Evolutionary conservation across 2,888 invertebrate species (phyloP), one percentile per base, ranked within the genome.

Genomic region (Cerceris ruficornis): DNA sequence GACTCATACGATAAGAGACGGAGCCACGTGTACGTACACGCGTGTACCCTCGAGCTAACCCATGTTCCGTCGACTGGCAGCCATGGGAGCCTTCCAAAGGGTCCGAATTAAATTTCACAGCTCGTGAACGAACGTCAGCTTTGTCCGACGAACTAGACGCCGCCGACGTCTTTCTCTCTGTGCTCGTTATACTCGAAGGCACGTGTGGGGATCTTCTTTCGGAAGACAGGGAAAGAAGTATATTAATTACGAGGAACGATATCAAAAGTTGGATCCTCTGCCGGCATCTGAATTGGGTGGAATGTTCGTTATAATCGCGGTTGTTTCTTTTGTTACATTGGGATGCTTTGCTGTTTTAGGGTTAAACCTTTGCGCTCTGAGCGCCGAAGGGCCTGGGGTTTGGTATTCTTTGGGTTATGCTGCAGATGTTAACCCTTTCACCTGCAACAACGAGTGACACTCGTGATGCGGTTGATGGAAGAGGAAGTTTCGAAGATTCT

Each of bases 51-150:
- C 69, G 39, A 50, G 75, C 61, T 39, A 70, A 83, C 83, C 81
- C 78, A 80, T 79, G 80, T 80, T 60, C 81, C 71, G 70, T 76
- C 84, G 83, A 73, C 80, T 80, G 83, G 81, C 84, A 80, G 80
- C 75, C 84, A 81, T 83, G 78, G 54, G 83, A 83, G 77, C 62
- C 70, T 76, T 74, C 70, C 67, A 68, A 77, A 79, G 79, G 75
- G 71, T 67, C 69, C 71, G 88, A 90, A 90, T 90, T 90, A 85
- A 90, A 90, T 90, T 90, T 90, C 90, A 89, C 90, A 89, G 89
- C 86, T 87, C 85, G 86, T 88, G 83, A 86, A 84, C 83, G 80
- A 77, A 83, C 81, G 85, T 86, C 83, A 83, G 85, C 80, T 80
- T 75, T 77, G 81, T 69, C 81, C 62, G 80, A 80, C 62, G 61